Conservation (phyloP, 1,140 invertebrate species). For the Bombus superbus region DNA sequence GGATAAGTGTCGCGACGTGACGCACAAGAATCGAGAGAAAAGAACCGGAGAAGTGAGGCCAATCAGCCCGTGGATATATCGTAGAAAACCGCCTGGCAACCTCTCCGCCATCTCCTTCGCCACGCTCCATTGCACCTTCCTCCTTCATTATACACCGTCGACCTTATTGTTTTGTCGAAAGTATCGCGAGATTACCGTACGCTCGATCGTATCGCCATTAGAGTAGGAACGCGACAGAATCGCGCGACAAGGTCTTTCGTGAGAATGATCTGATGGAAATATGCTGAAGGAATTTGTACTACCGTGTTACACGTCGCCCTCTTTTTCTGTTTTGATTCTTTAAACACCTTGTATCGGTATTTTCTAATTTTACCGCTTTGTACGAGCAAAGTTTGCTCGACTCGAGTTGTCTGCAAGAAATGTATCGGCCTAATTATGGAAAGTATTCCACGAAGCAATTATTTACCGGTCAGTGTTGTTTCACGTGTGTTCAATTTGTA, state of each 20-base stretch:
- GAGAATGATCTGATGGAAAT: background rate
- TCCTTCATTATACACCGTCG: constrained; percentile 59
- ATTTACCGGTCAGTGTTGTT: background rate
- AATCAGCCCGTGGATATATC: constrained; percentile 28
- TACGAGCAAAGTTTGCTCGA: background rate
- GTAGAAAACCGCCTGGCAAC: constrained; percentile 46
- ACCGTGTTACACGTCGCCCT: constrained; percentile 13
- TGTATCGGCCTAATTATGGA: background rate
- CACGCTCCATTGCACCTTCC: constrained; percentile 66
- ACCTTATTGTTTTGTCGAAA: constrained; percentile 71
- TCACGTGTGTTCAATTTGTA: no score
- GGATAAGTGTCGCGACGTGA: constrained; percentile 53
- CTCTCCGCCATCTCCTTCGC: constrained; percentile 41
- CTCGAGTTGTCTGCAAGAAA: background rate
- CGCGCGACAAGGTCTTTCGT: background rate
- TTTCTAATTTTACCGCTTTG: background rate
- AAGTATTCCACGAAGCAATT: background rate
- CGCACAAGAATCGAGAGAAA: background rate
- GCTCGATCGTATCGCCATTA: background rate
- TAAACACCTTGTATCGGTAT: no score
- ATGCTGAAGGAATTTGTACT: background rate
- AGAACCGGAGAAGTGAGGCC: background rate
- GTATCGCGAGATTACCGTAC: constrained; percentile 39
- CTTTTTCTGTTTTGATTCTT: background rate
- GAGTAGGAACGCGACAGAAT: background rate